These are phyloP conservation scores for Drosophila tripunctata DNA, from an alignment of 2,888 invertebrate genomes.

Conservation along the genomic window DNA sequence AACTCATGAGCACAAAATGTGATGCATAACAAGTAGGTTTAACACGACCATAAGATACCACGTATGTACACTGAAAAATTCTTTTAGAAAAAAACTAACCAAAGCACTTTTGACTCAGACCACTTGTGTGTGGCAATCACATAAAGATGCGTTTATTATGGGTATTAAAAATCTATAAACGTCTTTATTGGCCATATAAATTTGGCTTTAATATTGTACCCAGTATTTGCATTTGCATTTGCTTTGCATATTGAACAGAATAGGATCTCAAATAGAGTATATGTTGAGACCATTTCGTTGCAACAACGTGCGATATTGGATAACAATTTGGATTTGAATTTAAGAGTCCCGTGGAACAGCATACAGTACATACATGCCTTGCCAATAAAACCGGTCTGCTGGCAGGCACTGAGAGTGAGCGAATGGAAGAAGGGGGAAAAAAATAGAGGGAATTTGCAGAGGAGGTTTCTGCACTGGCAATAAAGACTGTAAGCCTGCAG, in stretches of 20 bases:
- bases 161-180: constrained; percentile 17
- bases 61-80: no score
- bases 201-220: constrained; percentile 19
- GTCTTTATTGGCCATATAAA: constrained; percentile 24
- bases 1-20: no score
- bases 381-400: constrained; percentile 20
- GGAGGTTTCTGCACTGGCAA: constrained; percentile 37
- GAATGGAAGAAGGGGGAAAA: not conserved
- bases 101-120: not conserved
- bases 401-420: constrained; percentile 11
- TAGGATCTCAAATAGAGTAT: constrained; percentile 16
- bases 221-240: constrained; percentile 34
- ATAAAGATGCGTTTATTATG: constrained; percentile 12
- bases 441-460: not conserved
- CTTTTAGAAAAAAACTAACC: no score
- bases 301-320: constrained; percentile 8
- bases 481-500: constrained; percentile 49
- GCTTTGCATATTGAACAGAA: constrained; percentile 13
- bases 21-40: no score
- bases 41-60: no score
- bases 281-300: constrained; percentile 10
- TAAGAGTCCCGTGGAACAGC: constrained; percentile 7
- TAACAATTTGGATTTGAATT: constrained; percentile 35
- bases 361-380: constrained; percentile 9
- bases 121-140: not conserved